These are phyloP conservation scores for Parasteatoda lunata DNA, from an alignment of 2,888 invertebrate genomes.

Conservation along the genomic window DNA sequence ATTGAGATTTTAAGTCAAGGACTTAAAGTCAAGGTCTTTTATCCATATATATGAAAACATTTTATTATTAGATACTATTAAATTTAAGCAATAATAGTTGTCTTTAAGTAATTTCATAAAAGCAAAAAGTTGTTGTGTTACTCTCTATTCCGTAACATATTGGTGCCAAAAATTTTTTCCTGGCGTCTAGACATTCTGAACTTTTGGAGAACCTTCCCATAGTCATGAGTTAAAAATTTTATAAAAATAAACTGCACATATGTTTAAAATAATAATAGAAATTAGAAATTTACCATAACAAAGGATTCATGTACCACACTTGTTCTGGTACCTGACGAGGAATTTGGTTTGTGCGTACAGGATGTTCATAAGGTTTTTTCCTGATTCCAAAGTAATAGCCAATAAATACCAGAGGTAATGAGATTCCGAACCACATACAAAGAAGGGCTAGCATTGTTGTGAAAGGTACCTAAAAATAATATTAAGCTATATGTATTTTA, in stretches of 20 bases:
- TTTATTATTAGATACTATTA: too few relatives aligned
- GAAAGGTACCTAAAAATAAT: constrained; percentile 83
- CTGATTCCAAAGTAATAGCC: constrained; percentile 99
- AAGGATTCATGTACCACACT: constrained; percentile 92
- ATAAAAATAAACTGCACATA: neutral
- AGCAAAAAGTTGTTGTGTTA: too few relatives aligned
- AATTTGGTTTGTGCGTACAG: constrained; percentile 98
- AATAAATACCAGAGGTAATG: constrained; percentile 96
- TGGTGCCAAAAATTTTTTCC: too few relatives aligned
- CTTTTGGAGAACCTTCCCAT: neutral
- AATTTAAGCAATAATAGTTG: too few relatives aligned
- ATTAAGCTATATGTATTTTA: too few relatives aligned
- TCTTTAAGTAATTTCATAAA: too few relatives aligned
- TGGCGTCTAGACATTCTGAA: neutral
- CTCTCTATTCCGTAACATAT: too few relatives aligned
- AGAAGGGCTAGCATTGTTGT: constrained; percentile 94
- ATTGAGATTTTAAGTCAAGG: too few relatives aligned
- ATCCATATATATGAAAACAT: too few relatives aligned
- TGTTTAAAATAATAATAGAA: neutral
- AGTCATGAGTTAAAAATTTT: neutral
- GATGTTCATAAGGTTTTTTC: constrained; percentile 95
- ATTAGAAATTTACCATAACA: constrained; percentile 84
- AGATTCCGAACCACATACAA: constrained; percentile 98
- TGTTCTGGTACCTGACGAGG: constrained; percentile 99
- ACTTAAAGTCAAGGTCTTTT: too few relatives aligned